Evolutionary conservation across 2,888 invertebrate genomes (phyloP).

Genomic region (Parnassius apollo): DNA sequence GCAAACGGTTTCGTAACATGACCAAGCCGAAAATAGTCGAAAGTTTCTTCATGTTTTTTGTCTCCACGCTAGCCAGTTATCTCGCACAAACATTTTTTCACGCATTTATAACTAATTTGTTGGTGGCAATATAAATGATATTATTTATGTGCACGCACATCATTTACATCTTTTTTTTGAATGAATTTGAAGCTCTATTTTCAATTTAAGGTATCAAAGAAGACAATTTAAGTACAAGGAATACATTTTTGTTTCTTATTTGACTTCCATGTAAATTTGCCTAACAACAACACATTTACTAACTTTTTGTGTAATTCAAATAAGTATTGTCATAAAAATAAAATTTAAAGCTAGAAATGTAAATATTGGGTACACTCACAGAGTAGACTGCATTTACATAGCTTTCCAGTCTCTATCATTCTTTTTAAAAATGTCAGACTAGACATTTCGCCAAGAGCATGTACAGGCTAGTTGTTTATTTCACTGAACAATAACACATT

Average conservation of each 20-base stretch:
- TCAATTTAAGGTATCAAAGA: too few relatives aligned
- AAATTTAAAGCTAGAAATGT: too few relatives aligned
- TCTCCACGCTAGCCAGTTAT: conserved; percentile 48
- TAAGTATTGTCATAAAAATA: too few relatives aligned
- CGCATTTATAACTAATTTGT: conserved; percentile 16
- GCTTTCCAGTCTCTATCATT: neutral
- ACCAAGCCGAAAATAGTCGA: conserved; percentile 65
- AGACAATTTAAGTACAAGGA: too few relatives aligned
- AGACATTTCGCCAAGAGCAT: neutral
- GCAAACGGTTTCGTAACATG: conserved; percentile 66
- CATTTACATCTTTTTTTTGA: too few relatives aligned
- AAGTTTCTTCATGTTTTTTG: conserved; percentile 62
- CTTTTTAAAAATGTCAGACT: neutral
- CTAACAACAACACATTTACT: too few relatives aligned
- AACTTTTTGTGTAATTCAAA: too few relatives aligned
- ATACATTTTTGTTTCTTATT: neutral
- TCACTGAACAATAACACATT: neutral
- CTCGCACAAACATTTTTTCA: conserved; percentile 30
- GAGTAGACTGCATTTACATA: too few relatives aligned
- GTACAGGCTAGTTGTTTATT: neutral
- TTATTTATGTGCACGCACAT: neutral
- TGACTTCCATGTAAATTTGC: neutral
- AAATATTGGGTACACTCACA: too few relatives aligned
- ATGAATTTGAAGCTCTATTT: too few relatives aligned
- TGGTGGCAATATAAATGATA: neutral